Evolutionary conservation across 2,888 invertebrate genomes (phyloP), one percentile per base, ranked within the genome.

Genomic region (Phortica okadai): DNA sequence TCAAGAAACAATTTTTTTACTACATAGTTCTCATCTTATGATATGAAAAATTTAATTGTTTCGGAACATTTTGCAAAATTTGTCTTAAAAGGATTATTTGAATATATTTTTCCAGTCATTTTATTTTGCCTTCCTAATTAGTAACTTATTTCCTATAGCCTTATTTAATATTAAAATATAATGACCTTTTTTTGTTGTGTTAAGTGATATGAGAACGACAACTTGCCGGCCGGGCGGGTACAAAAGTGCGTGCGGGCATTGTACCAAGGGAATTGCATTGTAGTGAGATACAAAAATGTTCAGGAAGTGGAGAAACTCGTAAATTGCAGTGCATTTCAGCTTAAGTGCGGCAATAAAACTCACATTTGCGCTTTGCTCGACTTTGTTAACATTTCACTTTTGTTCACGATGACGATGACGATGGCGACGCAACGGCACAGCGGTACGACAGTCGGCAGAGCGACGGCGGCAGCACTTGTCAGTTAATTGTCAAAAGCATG

Each of bases 261-360:
- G 54, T 54, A n/a, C 11, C 10, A 59, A 21, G 59, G 59, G n/a
- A 8, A 7, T 7, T 59, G 59, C 59, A 16, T 7, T 21, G 59
- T 3, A n/a, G 16, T 11, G n/a, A 14, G n/a, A 21, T 14, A n/a
- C 25, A 10, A n/a, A 14, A 66, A 42, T 41, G 8, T 66, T 66
- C 66, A 33, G 66, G 42, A 66, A 66, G 21, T 66, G 66, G 33
- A n/a, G 33, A 41, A 41, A 21, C 42, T 66, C 42, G 66, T 66
- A 41, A 66, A 33, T 66, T 62, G 69, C 41, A 69, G n/a, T 59
- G 42, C 75, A 59, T 56, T 74, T 66, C 66, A 21, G 54, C 25
- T 74, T 69, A 75, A 75, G 75, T 75, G 70, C 59, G 54, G 75
- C 25, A 66, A 75, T 75, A 75, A 75, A 75, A 69, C 59, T 64